Evolutionary conservation across 2,113 vertebrate species (phyloP).

Genomic region (Carettochelys insculpta): DNA sequence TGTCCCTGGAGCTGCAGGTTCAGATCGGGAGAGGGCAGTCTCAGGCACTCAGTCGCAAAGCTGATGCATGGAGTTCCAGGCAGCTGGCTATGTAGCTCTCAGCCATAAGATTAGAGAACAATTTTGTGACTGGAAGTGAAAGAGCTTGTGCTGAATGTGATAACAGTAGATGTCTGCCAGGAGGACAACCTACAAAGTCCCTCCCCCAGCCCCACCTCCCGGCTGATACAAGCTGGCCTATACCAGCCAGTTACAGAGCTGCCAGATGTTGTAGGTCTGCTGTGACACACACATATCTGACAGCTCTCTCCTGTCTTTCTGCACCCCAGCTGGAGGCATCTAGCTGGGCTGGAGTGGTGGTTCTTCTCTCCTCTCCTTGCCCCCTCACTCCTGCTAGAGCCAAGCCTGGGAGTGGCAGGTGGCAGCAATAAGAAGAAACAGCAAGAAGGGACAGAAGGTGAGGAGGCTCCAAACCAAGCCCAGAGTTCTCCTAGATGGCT

Average conservation of each 20-base stretch:
- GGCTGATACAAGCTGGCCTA: background rate
- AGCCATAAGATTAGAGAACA: background rate
- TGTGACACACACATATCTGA: background rate
- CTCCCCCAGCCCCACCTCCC: background rate
- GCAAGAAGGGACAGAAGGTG: background rate
- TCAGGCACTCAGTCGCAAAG: background rate
- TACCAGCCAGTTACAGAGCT: background rate
- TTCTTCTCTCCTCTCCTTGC: background rate
- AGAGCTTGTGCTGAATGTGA: background rate
- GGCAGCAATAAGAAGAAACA: background rate
- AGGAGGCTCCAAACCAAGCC: background rate
- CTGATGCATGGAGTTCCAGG: background rate
- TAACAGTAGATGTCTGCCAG: background rate
- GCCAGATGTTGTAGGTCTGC: background rate
- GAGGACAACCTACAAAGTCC: background rate
- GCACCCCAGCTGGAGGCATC: background rate
- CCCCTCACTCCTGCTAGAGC: fast-evolving
- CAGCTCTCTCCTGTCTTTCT: background rate
- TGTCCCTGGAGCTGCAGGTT: background rate
- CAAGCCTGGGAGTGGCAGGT: background rate
- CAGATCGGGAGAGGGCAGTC: too few relatives aligned
- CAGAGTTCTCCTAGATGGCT: background rate
- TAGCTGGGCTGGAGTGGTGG: background rate
- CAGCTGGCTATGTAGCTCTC: background rate
- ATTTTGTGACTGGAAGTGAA: background rate